These are phyloP conservation scores for Sinonovacula constricta DNA, from an alignment of 1,140 invertebrate genomes.

Conservation along the genomic window DNA sequence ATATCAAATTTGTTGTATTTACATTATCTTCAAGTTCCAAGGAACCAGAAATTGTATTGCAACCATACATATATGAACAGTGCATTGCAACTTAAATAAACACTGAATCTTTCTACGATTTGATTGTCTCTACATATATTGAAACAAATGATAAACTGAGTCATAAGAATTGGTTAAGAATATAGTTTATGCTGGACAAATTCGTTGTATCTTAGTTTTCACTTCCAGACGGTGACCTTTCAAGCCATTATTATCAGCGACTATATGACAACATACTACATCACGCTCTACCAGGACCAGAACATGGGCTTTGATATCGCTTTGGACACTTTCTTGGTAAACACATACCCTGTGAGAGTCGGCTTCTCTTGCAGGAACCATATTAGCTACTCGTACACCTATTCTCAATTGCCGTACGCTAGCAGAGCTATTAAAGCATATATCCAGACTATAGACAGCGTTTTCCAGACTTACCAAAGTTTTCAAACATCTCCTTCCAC, in stretches of 20 bases:
- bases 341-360: not conserved
- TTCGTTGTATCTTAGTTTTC: no score
- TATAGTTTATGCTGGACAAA: no score
- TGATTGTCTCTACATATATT: no score
- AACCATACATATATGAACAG: no score
- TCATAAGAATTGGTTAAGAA: no score
- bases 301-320: constrained; percentile 9
- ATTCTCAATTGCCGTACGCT: constrained; percentile 16
- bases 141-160: no score
- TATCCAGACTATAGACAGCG: constrained; percentile 17
- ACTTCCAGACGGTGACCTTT: constrained; percentile 25
- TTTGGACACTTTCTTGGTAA: not conserved
- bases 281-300: constrained; percentile 11
- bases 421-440: not conserved
- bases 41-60: no score
- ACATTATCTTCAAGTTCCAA: no score
- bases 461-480: constrained; percentile 4
- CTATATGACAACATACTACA: constrained; percentile 11
- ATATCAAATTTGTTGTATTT: no score
- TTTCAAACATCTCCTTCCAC: not conserved
- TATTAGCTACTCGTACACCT: constrained; percentile 13
- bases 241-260: constrained; percentile 5
- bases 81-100: no score
- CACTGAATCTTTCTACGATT: no score
- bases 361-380: not conserved